Percentiles rank a stretch among this genome's conserved stretches.
phyloP scores from a whole-genome alignment of 2,797 vertebrate genomes.

The Limosa lapponica region DNA sequence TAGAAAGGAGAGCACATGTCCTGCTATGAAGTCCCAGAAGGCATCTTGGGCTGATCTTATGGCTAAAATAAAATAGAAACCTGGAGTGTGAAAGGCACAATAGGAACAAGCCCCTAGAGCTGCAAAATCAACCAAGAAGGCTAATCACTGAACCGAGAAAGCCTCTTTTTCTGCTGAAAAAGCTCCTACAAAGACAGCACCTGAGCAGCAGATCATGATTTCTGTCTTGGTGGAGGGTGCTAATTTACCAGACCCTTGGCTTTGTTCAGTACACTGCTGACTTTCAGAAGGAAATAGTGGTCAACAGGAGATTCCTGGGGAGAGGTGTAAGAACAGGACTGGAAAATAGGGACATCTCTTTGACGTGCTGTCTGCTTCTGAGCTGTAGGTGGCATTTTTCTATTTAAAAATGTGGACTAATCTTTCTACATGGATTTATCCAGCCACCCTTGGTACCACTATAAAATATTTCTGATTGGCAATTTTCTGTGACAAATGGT shows the following conservation, averaged over 20 bases:
- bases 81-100: background rate
- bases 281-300: background rate
- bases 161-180: background rate
- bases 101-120: background rate
- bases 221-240: background rate
- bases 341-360: background rate
- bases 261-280: background rate
- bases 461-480: background rate
- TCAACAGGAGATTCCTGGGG: background rate
- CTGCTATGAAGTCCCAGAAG: background rate
- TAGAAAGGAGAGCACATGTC: background rate
- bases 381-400: background rate
- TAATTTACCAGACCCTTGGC: background rate
- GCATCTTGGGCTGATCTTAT: background rate
- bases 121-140: background rate
- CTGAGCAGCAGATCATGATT: background rate
- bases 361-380: background rate
- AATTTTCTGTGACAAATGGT: background rate
- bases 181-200: background rate
- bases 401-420: background rate
- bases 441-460: background rate
- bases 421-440: background rate
- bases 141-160: background rate
- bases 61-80: background rate
- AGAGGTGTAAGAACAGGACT: background rate